Percentiles rank a stretch among this genome's conserved stretches.
Evolutionary conservation across 1,140 invertebrate species (phyloP).

Genomic region (Diabrotica undecimpunctata): DNA sequence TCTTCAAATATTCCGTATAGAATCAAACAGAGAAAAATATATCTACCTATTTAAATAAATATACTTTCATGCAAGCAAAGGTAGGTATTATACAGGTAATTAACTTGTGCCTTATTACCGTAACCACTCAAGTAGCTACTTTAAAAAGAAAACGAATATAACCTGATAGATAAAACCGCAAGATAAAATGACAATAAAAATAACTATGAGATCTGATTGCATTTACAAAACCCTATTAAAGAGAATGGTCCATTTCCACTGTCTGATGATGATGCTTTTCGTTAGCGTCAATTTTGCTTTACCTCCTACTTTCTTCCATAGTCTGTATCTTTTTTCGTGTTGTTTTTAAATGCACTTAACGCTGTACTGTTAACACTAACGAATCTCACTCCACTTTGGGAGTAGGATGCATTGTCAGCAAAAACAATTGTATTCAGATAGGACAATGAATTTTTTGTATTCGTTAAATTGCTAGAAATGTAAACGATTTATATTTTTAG

Average conservation of each 20-base stretch:
- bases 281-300: conserved; percentile 2
- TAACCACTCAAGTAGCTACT: too few species aligned
- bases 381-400: background rate
- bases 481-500: background rate
- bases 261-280: conserved; percentile 2
- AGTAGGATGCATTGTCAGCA: background rate
- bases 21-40: too few species aligned
- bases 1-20: too few species aligned
- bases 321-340: background rate
- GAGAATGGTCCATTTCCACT: background rate
- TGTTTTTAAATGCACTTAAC: conserved; percentile 2
- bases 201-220: background rate
- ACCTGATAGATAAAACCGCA: background rate
- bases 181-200: background rate
- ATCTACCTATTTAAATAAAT: too few species aligned
- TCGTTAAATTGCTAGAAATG: background rate
- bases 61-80: too few species aligned
- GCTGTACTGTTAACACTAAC: background rate
- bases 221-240: background rate
- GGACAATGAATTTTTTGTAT: background rate
- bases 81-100: too few species aligned
- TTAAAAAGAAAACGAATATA: background rate
- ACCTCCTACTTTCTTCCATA: background rate
- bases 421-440: background rate
- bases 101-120: too few species aligned